These are phyloP conservation scores for Phocides pigmalion DNA, from an alignment of 1,140 invertebrate species.

Conservation along the genomic window DNA sequence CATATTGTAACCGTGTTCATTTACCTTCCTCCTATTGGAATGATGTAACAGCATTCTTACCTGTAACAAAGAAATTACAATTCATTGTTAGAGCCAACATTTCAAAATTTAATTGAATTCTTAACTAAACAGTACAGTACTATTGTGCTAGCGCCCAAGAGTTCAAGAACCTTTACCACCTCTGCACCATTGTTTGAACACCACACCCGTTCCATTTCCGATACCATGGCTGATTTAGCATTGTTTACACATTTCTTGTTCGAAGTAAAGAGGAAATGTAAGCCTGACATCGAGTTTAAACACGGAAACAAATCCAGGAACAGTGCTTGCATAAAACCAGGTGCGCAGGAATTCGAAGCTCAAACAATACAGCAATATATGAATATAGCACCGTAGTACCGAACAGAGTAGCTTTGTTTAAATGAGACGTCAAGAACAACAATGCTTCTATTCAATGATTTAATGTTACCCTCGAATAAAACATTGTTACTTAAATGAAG, in stretches of 20 bases:
- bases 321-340: constrained; percentile 47
- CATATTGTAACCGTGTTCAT: constrained; percentile 30
- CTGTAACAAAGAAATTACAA: constrained; percentile 60
- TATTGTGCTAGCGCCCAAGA: constrained; percentile 36
- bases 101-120: constrained; percentile 37
- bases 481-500: neutral
- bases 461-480: constrained; percentile 7
- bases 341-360: constrained; percentile 58
- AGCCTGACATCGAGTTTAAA: constrained; percentile 33
- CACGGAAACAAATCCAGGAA: constrained; percentile 38
- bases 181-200: constrained; percentile 47
- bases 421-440: constrained; percentile 44
- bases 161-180: constrained; percentile 60
- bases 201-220: constrained; percentile 45
- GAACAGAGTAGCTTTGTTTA: constrained; percentile 45
- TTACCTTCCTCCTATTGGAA: constrained; percentile 17
- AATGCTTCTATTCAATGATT: constrained; percentile 44
- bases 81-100: constrained; percentile 48
- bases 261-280: constrained; percentile 52
- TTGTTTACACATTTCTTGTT: constrained; percentile 52
- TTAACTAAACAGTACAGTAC: constrained; percentile 36
- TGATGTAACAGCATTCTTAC: constrained; percentile 45
- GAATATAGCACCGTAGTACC: constrained; percentile 40
- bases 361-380: constrained; percentile 60
- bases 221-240: constrained; percentile 53